Evolutionary conservation across 2,113 vertebrate genomes (phyloP).

Genomic region (Ptyas mucosa): DNA sequence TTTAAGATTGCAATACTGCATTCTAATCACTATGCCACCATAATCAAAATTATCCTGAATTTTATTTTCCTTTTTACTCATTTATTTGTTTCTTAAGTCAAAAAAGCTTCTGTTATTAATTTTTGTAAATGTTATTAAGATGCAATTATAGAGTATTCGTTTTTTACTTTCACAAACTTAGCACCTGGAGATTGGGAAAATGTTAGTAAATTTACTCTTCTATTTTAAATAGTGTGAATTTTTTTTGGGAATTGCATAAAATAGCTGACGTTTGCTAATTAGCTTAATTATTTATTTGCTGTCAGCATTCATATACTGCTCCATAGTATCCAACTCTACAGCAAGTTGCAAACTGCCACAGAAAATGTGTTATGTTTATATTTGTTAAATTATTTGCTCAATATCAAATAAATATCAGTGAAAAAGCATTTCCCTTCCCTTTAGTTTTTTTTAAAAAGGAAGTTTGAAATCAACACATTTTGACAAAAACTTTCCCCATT

Average conservation of each 20-base stretch:
- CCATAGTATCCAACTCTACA: neutral
- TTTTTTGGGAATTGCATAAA: neutral
- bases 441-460: neutral
- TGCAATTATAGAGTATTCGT: neutral
- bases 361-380: neutral
- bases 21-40: neutral
- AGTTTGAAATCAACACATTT: neutral
- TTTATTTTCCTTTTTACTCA: neutral
- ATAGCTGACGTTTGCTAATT: neutral
- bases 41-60: neutral
- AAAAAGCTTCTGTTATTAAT: neutral
- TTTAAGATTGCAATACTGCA: neutral
- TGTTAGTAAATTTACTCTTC: neutral
- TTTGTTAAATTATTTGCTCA: neutral
- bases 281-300: neutral
- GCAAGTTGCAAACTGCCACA: neutral
- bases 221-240: neutral
- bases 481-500: neutral
- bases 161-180: neutral
- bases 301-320: neutral
- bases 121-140: neutral
- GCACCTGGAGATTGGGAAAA: neutral
- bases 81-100: neutral
- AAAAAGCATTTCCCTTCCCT: neutral
- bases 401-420: neutral